These are phyloP conservation scores for Aspidoscelis tigris DNA, from an alignment of 2,113 vertebrate genomes.

Conservation along the genomic window DNA sequence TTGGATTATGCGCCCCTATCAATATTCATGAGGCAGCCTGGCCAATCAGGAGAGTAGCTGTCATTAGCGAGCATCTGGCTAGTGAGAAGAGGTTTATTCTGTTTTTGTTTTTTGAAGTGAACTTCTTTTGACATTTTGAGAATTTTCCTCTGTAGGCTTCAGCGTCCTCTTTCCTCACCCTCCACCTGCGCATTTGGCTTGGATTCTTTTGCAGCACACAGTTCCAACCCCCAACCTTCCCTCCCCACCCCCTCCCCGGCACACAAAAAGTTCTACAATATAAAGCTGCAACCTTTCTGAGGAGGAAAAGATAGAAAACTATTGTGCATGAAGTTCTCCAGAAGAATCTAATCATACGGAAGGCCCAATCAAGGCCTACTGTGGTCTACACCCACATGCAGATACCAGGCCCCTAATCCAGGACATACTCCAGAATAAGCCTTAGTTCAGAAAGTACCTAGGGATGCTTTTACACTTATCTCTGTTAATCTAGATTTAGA, in stretches of 20 bases:
- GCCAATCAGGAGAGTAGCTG: slow-evolving; percentile 71
- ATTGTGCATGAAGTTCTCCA: background rate
- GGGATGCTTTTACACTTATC: too few relatives aligned
- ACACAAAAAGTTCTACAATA: background rate
- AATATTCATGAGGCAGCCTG: slow-evolving; percentile 72
- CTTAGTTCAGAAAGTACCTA: too few relatives aligned
- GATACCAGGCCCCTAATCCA: too few relatives aligned
- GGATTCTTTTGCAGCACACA: background rate
- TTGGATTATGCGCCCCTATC: slow-evolving; percentile 71
- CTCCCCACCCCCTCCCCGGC: too few relatives aligned
- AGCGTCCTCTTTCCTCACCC: slow-evolving; percentile 22
- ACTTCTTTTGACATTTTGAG: slow-evolving; percentile 76
- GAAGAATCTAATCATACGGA: fast-evolving
- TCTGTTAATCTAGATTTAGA: too few relatives aligned
- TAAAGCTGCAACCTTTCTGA: background rate
- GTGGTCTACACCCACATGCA: too few relatives aligned
- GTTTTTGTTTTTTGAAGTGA: slow-evolving; percentile 63
- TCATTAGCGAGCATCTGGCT: slow-evolving; percentile 72
- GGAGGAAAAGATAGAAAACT: background rate
- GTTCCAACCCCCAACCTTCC: background rate
- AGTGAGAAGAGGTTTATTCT: slow-evolving; percentile 51
- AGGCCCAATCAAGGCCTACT: too few relatives aligned
- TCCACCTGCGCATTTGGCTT: slow-evolving; percentile 6
- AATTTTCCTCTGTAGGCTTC: slow-evolving; percentile 65
- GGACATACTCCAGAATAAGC: too few relatives aligned